Percentiles rank a stretch among this genome's conserved stretches.
These are phyloP conservation scores for Carpatolechia fugitivella DNA, from an alignment of 2,888 invertebrate species.

Conservation along the genomic window DNA sequence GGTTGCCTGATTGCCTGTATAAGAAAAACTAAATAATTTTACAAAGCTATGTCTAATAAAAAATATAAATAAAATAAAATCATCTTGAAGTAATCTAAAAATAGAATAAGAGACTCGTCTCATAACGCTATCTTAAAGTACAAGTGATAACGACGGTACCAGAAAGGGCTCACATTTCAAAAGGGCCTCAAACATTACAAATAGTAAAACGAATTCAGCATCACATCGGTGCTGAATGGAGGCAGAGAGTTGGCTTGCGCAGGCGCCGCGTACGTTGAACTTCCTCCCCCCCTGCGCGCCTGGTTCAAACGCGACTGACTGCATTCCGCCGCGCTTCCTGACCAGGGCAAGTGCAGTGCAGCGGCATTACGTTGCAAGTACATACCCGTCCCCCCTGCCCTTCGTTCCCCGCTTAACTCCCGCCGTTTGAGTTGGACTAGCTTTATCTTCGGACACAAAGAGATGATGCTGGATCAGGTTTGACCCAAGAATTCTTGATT, in stretches of 20 bases:
- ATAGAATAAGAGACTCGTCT: background rate
- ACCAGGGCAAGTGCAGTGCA: slow-evolving; percentile 72
- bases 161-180: slow-evolving; percentile 17
- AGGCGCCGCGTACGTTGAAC: slow-evolving; percentile 72
- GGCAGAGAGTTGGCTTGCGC: slow-evolving; percentile 63
- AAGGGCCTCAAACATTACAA: slow-evolving; percentile 33
- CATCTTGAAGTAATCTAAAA: background rate
- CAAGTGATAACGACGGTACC: background rate
- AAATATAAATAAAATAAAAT: too few relatives aligned
- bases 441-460: slow-evolving; percentile 45
- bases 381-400: slow-evolving; percentile 39
- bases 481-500: background rate
- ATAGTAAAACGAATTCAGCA: slow-evolving; percentile 60
- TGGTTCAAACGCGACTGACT: slow-evolving; percentile 73
- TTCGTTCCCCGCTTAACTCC: slow-evolving; percentile 21
- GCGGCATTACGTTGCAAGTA: slow-evolving; percentile 72
- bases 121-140: slow-evolving; percentile 3
- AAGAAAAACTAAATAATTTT: too few relatives aligned
- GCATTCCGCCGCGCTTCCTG: slow-evolving; percentile 79
- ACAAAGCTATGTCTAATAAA: too few relatives aligned
- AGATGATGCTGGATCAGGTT: slow-evolving; percentile 23
- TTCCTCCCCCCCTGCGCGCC: slow-evolving; percentile 45
- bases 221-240: slow-evolving; percentile 52
- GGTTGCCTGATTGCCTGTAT: too few relatives aligned
- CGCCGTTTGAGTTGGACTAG: slow-evolving; percentile 32